These are phyloP conservation scores for Phymorhynchus buccinoides DNA, from an alignment of 1,140 invertebrate species.

Conservation along the genomic window DNA sequence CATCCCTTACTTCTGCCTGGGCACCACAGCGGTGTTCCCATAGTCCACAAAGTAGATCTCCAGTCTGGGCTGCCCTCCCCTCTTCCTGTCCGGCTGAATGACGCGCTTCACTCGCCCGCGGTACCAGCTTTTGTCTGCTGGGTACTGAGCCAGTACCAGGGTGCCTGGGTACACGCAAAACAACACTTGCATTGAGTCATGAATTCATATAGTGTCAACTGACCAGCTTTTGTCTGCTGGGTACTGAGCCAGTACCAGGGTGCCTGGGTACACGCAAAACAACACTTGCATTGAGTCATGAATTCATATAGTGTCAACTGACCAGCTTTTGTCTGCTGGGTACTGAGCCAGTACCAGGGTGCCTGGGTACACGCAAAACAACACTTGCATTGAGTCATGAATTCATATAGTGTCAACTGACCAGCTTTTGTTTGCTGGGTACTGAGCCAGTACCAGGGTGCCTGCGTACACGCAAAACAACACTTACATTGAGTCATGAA, in stretches of 20 bases:
- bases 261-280: conserved; percentile 66
- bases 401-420: no score
- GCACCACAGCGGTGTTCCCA: conserved; percentile 70
- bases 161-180: conserved; percentile 66
- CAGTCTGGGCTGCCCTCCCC: conserved; percentile 44
- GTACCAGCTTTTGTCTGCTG: conserved; percentile 66
- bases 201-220: no score
- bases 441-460: conserved; percentile 73
- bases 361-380: conserved; percentile 64
- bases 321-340: conserved; percentile 64
- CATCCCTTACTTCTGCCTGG: neutral
- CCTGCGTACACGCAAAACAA: conserved; percentile 61
- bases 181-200: no score
- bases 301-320: no score
- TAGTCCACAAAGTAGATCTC: conserved; percentile 76
- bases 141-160: conserved; percentile 72
- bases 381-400: no score
- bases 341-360: conserved; percentile 73
- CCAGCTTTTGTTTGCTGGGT: conserved; percentile 64
- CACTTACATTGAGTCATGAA: no score
- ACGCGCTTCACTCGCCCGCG: conserved; percentile 58
- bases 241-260: conserved; percentile 72
- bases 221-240: conserved; percentile 65
- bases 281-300: no score
- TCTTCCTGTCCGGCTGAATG: neutral